Evolutionary conservation across 2,113 vertebrate genomes (phyloP).

Genomic region (Xiphophorus maculatus): DNA sequence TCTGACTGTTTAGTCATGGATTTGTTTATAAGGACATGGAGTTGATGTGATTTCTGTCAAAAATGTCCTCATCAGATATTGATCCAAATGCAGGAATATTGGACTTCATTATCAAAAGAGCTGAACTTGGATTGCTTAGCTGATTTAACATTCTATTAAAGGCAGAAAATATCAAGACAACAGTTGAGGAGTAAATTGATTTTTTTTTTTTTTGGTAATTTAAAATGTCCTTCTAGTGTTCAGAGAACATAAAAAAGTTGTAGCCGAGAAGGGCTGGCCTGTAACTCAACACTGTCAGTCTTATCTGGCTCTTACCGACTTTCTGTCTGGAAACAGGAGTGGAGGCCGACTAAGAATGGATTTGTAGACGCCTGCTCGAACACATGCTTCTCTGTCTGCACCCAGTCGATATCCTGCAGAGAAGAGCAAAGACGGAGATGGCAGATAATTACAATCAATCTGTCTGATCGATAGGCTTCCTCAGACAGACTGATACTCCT

Average conservation of each 20-base stretch:
- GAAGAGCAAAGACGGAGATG: slow-evolving; percentile 14
- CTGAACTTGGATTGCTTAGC: not conserved
- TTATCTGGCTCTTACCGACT: slow-evolving; percentile 87
- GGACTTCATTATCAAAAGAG: too few species aligned
- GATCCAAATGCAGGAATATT: too few species aligned
- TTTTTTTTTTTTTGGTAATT: too few species aligned
- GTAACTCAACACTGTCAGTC: not conserved
- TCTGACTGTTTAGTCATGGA: too few species aligned
- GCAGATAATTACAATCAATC: slow-evolving; percentile 21
- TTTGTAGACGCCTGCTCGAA: slow-evolving; percentile 98
- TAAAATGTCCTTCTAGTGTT: not conserved
- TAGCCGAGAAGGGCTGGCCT: not conserved
- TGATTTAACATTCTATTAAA: not conserved
- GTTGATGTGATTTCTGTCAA: too few species aligned
- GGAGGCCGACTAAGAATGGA: slow-evolving; percentile 95
- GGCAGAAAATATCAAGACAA: not conserved
- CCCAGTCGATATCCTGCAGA: slow-evolving; percentile 98
- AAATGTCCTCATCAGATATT: too few species aligned
- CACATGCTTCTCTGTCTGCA: slow-evolving; percentile 99
- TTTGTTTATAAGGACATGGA: too few species aligned
- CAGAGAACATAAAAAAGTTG: not conserved
- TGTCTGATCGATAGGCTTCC: slow-evolving; percentile 35
- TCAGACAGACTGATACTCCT: slow-evolving; percentile 15
- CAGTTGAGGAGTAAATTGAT: not conserved
- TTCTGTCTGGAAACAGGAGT: slow-evolving; percentile 98